Evolutionary conservation across 2,797 vertebrate species (phyloP).

Genomic region (Artibeus lituratus): DNA sequence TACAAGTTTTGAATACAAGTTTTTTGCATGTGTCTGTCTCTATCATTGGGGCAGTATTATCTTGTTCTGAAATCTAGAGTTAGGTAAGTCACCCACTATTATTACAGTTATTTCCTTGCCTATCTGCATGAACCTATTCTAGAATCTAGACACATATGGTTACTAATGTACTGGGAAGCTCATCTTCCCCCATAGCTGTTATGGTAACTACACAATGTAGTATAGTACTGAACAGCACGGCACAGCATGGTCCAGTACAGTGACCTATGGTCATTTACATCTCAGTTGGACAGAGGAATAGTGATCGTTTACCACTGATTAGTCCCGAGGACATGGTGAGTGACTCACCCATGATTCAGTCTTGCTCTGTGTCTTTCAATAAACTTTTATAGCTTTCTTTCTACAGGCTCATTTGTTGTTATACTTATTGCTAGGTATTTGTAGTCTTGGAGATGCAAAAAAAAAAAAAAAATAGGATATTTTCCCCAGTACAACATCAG

Average conservation of each 20-base stretch:
- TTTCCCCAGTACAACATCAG: neutral
- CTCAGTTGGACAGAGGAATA: neutral
- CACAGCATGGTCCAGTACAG: accelerated
- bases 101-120: neutral
- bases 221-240: neutral
- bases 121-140: neutral
- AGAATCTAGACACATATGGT: neutral
- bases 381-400: neutral
- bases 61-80: neutral
- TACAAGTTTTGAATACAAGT: neutral
- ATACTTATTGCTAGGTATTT: conserved; percentile 2
- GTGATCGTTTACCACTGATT: neutral
- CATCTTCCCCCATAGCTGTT: neutral
- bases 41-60: neutral
- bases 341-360: neutral
- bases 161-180: neutral
- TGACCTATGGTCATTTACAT: neutral
- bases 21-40: neutral
- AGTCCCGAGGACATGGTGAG: neutral
- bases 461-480: neutral
- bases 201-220: neutral
- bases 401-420: neutral
- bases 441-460: neutral
- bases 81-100: neutral
- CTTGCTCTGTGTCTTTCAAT: neutral